Evolutionary conservation across 1,140 invertebrate genomes (phyloP), one percentile per base, ranked within the genome.

Genomic region (Lepidurus couesii): DNA sequence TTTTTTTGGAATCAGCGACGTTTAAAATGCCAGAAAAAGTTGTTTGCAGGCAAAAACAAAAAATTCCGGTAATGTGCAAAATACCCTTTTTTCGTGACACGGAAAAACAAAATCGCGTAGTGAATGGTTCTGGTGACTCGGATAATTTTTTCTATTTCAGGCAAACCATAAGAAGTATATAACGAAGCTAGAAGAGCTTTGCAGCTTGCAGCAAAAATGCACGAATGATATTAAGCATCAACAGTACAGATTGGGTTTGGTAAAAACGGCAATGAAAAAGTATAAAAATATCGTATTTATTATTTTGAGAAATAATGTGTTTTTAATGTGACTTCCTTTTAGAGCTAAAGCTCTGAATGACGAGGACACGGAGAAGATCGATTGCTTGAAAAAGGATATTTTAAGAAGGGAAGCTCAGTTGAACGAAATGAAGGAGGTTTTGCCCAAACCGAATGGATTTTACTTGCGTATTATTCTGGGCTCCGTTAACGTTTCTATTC

Each of bases 391-490:
- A 79, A 92, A 92, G 82, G 90, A 93, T 82, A 90, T 95, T 82
- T 86, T 90, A 80, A 90, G 91, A 82, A 88, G 93, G 80, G 90
- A 92, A 83, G 90, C 91, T 53, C 92, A 94, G 83, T 84, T 96
- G 9, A 89, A 91, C 82, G 93, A 95, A 85, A 93, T 96, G 79
- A 93, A 95, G 84, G 92, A 95, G 84, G 92, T 90, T 65, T 88
- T 96, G 82, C 94, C 93, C 26, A 94, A 93, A 84, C 88, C 90
- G 83, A 96, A 94, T 86, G 93, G 96, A 81, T 85, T 92, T 53
- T 98, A 98, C 85, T 88, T 98, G 80, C 91, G 91, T 84, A 96
- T 98, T 83, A 98, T 98, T 84, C 87, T 98, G 78, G 97, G 96
- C 76, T 94, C 94, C 86, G 95, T 98, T 26, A 98, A 98, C 87